Conservation (phyloP, 2,888 invertebrate species). For the Congeria kusceri region DNA sequence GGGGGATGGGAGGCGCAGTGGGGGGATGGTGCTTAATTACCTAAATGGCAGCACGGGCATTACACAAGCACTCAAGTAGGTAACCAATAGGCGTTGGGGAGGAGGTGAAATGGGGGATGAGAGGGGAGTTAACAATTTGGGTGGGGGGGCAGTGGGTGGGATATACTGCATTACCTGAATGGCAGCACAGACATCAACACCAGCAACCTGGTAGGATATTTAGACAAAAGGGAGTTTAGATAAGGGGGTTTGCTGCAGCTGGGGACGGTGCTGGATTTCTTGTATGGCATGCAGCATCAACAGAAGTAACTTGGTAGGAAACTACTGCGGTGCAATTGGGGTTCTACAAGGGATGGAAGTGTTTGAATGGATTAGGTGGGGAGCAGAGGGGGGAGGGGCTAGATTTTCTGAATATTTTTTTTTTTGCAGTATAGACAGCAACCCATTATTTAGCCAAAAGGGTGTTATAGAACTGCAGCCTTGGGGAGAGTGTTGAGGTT, state of each 20-base stretch:
- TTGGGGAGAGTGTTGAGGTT: no score
- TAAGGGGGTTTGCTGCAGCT: constrained; percentile 98
- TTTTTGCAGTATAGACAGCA: no score
- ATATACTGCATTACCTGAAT: constrained; percentile 98
- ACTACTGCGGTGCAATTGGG: no score
- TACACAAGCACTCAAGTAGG: constrained; percentile 99
- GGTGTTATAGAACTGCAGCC: no score
- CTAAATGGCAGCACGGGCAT: constrained; percentile 98
- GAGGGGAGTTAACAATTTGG: no score
- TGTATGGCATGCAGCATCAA: constrained; percentile 99
- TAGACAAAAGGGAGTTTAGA: no score
- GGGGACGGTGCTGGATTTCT: constrained; percentile 98
- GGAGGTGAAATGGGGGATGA: no score
- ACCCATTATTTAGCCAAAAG: no score
- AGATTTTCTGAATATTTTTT: no score
- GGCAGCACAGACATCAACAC: constrained; percentile 99
- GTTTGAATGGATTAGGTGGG: constrained; percentile 99
- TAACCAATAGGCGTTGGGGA: no score
- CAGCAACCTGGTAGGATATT: constrained; percentile 98
- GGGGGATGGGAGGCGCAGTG: constrained; percentile 98
- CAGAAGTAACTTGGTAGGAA: constrained; percentile 98
- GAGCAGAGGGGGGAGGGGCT: constrained; percentile 98
- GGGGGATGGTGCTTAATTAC: constrained; percentile 98
- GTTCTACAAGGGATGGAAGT: no score
- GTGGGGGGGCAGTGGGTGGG: constrained; percentile 99